Conservation (phyloP, 2,888 invertebrate genomes). For the Tiliacea aurago region DNA sequence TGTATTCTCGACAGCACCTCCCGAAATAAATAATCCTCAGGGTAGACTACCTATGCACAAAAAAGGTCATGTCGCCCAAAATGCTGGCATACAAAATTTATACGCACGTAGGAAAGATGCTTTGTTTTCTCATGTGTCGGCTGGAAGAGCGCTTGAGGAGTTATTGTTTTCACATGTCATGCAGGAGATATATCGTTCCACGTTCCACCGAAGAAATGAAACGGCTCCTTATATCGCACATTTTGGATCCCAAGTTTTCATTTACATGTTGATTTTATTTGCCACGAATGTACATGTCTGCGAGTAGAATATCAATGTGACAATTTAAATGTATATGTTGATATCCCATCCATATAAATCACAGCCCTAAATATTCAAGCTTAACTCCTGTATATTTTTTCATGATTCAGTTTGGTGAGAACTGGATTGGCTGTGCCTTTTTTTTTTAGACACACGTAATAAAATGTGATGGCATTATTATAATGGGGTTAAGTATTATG, state of each 20-base stretch:
- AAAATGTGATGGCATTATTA: conserved; percentile 8
- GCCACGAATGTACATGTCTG: conserved; percentile 56
- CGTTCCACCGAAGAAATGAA: conserved; percentile 76
- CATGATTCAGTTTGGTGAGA: conserved; percentile 45
- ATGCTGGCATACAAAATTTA: conserved; percentile 77
- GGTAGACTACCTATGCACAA: conserved; percentile 64
- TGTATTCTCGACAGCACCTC: conserved; percentile 56
- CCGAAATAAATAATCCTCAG: conserved; percentile 69
- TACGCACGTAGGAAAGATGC: conserved; percentile 68
- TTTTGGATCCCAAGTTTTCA: conserved; percentile 63
- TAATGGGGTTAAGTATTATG: background rate
- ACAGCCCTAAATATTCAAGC: conserved; percentile 66
- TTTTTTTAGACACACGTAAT: conserved; percentile 18
- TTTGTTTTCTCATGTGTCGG: conserved; percentile 77
- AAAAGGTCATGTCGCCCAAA: conserved; percentile 75
- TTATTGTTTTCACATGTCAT: conserved; percentile 85
- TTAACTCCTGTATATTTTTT: conserved; percentile 62
- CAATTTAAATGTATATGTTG: conserved; percentile 69
- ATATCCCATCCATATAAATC: conserved; percentile 69
- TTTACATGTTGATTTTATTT: conserved; percentile 70
- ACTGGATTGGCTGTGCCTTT: conserved; percentile 27
- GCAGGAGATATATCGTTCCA: conserved; percentile 78
- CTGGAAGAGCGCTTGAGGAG: conserved; percentile 73
- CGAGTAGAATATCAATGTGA: conserved; percentile 69
- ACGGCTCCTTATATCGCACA: conserved; percentile 62